These are phyloP conservation scores for Cantharis lateralis DNA, from an alignment of 2,888 invertebrate species.

Conservation along the genomic window DNA sequence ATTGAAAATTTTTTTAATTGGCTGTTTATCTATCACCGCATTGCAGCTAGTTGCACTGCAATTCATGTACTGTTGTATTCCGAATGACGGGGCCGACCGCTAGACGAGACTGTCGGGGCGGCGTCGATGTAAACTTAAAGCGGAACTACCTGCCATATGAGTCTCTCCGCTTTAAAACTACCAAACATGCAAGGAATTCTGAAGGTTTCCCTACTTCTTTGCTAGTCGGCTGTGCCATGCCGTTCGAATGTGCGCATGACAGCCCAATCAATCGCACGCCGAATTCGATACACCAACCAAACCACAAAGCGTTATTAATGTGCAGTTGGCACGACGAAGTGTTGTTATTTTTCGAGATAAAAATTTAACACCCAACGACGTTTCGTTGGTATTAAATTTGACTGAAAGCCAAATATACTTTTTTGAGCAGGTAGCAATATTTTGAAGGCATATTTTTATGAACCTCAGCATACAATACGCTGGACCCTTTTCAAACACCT, in stretches of 20 bases:
- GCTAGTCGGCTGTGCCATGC: background rate
- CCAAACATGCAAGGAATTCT: constrained; percentile 4
- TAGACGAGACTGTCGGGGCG: constrained; percentile 20
- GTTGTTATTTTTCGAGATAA: background rate
- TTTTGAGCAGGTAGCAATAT: background rate
- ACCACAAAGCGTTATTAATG: constrained; percentile 32
- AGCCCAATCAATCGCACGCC: constrained; percentile 12
- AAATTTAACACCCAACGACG: background rate
- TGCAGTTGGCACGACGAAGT: constrained; percentile 24
- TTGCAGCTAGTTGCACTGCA: background rate
- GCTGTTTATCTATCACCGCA: background rate
- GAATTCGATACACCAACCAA: constrained; percentile 14
- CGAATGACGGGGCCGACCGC: constrained; percentile 20
- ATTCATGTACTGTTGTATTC: background rate
- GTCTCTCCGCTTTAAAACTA: background rate
- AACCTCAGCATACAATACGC: background rate
- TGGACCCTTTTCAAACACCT: background rate
- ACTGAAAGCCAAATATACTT: background rate
- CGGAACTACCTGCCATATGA: constrained; percentile 14
- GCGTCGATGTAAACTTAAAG: constrained; percentile 23
- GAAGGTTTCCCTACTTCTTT: constrained; percentile 13
- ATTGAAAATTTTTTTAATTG: background rate
- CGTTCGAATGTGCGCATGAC: constrained; percentile 19
- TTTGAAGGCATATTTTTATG: background rate
- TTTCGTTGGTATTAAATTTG: background rate